Base-by-base conservation (phyloP, 2,113 vertebrate species). In the Amblyornis subalaris region DNA sequence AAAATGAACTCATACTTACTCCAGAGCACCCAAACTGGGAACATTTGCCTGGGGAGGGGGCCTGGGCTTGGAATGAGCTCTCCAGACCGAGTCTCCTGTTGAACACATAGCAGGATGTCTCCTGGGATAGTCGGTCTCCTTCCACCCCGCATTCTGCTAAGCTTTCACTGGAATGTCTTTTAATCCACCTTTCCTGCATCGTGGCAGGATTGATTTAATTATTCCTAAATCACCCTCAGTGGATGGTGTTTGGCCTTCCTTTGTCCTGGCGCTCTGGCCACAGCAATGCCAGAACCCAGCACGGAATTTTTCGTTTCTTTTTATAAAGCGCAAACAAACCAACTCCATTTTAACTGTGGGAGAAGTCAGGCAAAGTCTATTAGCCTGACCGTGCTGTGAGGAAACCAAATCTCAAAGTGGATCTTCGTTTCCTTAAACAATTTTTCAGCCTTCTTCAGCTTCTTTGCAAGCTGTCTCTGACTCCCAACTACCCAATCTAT, bases 131-230 rank as follows among this genome's bases (percentile, higher is more conserved):
- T 44, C 19, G 2, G 7, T 76, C 81, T 90, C 82, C 66, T 53
- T 86, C 65, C 50, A 65, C 73, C 60, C 83, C 2, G 15, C 58
- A 75, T 50, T 73, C 82, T 36, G 45, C 64, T 85, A 74, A 91
- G 93, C 93, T 97, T 97, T 95, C 88, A 89, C 91, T 88, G 53
- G 57, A 79, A 40, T 61, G 45, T 88, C 86, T 94, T 95, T 83
- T 96, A 96, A 97, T 96, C 92, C 96, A 96, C 74, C 75, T 71
- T 94, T 95, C 84, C 82, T 92, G 77, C 76, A 64, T 26, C 61
- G 35, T 94, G 91, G 38, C 45, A 77, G 85, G 91, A 94, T 93
- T 95, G 83, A 94, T 94, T 95, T 96, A 96, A 96, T 97, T 95
- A 86, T 93, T 94, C 72, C 84, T 91, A 90, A 90, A 92, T 92